phyloP scores from a whole-genome alignment of 1,140 invertebrate species.

The Nomia melanderi region DNA sequence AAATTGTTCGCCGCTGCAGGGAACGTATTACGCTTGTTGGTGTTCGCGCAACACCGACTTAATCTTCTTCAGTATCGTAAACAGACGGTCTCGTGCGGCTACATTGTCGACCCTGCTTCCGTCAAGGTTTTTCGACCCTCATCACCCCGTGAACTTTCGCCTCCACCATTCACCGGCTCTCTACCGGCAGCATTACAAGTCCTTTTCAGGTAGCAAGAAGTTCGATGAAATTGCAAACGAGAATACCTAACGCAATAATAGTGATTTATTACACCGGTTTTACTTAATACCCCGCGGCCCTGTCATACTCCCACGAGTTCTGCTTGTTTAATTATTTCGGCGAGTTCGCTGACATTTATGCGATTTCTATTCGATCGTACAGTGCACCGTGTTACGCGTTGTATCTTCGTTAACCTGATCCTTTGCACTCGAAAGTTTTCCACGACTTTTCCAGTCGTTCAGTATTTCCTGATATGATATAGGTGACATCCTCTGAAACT shows the following conservation, averaged over 20 bases:
- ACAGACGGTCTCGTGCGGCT: not conserved
- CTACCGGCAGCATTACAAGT: not conserved
- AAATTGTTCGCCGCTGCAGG: not conserved
- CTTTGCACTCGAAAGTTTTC: too few species aligned
- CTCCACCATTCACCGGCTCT: not conserved
- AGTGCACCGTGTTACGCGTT: too few species aligned
- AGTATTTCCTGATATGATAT: too few species aligned
- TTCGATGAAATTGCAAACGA: not conserved
- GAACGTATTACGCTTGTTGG: not conserved
- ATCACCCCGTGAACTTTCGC: not conserved
- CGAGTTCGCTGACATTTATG: not conserved
- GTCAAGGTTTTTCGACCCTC: slow-evolving; percentile 11
- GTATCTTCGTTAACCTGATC: too few species aligned
- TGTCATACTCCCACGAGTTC: not conserved
- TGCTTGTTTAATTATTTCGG: not conserved
- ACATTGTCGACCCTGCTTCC: not conserved
- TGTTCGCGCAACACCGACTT: not conserved
- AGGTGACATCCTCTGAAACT: too few species aligned
- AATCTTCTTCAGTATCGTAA: slow-evolving; percentile 34
- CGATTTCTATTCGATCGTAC: not conserved
- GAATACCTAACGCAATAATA: slow-evolving; percentile 7
- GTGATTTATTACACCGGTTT: not conserved
- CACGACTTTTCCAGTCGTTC: too few species aligned
- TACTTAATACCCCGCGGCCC: not conserved
- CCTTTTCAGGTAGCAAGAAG: not conserved